Percentiles rank a stretch among this genome's conserved stretches.
phyloP scores from a whole-genome alignment of 2,888 invertebrate species.

The Chaetoderma sp. region DNA sequence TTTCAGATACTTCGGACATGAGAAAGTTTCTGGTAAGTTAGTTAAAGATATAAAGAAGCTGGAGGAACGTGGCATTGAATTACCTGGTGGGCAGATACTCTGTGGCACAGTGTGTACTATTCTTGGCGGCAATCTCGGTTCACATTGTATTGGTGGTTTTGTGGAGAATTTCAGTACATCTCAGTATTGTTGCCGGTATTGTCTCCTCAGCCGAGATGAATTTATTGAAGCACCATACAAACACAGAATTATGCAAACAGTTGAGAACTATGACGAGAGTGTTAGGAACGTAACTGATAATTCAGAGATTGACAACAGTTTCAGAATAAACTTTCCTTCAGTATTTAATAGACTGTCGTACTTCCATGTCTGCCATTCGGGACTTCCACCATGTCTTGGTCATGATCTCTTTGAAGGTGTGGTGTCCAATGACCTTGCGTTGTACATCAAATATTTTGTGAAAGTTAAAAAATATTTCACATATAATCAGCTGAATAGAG shows the following conservation, averaged over 20 bases:
- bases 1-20: slow-evolving; percentile 12
- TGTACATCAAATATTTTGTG: slow-evolving; percentile 3
- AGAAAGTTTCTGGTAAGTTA: neutral
- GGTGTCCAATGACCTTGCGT: neutral
- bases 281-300: neutral
- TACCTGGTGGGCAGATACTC: neutral
- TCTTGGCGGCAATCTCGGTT: slow-evolving; percentile 3
- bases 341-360: neutral
- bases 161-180: slow-evolving; percentile 6
- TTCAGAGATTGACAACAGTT: neutral
- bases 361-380: slow-evolving; percentile 1
- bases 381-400: neutral
- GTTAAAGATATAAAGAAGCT: neutral
- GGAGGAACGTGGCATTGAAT: neutral
- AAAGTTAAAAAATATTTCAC: neutral
- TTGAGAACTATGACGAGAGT: neutral
- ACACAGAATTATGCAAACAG: no score
- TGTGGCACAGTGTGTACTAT: neutral
- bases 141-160: slow-evolving; percentile 8
- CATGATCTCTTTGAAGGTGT: slow-evolving; percentile 7
- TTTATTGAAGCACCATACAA: no score
- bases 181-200: slow-evolving; percentile 10
- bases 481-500: no score
- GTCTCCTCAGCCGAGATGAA: neutral
- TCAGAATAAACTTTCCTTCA: slow-evolving; percentile 3